Percentiles rank a stretch among this genome's conserved stretches.
Evolutionary conservation across 2,113 vertebrate genomes (phyloP).

Genomic region (Tupaia tana): DNA sequence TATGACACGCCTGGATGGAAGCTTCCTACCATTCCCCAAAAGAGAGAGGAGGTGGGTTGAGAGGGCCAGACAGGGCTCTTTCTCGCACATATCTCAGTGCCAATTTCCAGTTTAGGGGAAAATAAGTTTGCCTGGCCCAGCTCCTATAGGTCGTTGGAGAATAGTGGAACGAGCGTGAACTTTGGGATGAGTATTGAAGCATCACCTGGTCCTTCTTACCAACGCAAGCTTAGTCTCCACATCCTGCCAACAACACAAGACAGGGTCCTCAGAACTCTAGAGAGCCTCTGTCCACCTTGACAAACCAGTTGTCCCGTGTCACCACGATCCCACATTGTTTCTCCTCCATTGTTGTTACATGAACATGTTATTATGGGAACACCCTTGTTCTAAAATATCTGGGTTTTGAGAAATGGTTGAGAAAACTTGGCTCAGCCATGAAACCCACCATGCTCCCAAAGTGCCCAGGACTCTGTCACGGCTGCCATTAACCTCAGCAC

Average conservation of each 20-base stretch:
- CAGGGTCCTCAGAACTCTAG: too few relatives aligned
- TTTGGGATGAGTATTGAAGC: background rate
- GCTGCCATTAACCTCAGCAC: background rate
- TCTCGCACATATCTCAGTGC: rapidly evolving
- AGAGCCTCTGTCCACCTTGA: background rate
- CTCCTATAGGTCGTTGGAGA: too few relatives aligned
- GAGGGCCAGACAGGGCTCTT: rapidly evolving
- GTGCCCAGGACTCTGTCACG: background rate
- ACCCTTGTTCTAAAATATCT: background rate
- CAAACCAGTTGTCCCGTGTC: background rate
- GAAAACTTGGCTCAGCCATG: background rate
- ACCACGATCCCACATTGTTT: rapidly evolving
- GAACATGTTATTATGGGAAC: background rate
- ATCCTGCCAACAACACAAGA: rapidly evolving
- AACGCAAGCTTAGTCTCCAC: rapidly evolving
- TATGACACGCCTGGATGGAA: constrained; percentile 55
- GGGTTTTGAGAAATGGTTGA: too few relatives aligned
- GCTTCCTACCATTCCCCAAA: background rate
- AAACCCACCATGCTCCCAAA: background rate
- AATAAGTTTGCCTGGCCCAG: background rate
- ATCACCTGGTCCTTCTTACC: rapidly evolving
- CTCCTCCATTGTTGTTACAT: rapidly evolving
- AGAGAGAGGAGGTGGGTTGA: background rate
- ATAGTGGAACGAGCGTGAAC: rapidly evolving
- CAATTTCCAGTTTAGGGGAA: background rate